Percentiles rank a stretch among this genome's conserved stretches.
Evolutionary conservation across 2,113 vertebrate genomes (phyloP).

Genomic region (Galeopterus variegatus): DNA sequence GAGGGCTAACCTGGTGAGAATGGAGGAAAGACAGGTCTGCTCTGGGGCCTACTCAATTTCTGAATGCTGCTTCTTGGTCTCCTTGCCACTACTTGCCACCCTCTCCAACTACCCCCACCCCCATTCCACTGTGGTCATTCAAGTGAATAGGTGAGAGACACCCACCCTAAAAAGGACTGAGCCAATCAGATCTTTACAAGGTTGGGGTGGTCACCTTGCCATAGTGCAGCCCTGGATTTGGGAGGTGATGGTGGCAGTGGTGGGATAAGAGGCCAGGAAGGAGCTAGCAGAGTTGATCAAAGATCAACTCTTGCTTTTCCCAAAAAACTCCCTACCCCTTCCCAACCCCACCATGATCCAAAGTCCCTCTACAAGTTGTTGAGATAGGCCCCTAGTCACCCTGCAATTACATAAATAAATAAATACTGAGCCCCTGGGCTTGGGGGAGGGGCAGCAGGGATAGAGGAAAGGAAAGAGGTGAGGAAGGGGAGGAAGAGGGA

Average conservation of each 20-base stretch:
- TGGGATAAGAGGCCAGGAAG: slow-evolving; percentile 48
- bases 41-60: slow-evolving; percentile 23
- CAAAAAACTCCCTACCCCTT: slow-evolving; percentile 5
- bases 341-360: slow-evolving; percentile 26
- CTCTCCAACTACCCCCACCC: not conserved
- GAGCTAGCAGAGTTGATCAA: not conserved
- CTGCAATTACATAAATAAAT: slow-evolving; percentile 84
- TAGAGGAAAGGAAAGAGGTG: not conserved
- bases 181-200: slow-evolving; percentile 3
- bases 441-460: slow-evolving; percentile 56
- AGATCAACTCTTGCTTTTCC: not conserved
- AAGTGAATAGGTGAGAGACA: not conserved
- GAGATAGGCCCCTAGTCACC: slow-evolving; percentile 76
- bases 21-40: slow-evolving; percentile 43
- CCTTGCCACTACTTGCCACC: slow-evolving; percentile 17
- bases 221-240: slow-evolving; percentile 31
- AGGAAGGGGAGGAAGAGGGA: not conserved
- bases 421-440: slow-evolving; percentile 83
- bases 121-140: not conserved
- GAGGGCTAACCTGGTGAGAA: slow-evolving; percentile 9
- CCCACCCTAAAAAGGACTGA: not conserved
- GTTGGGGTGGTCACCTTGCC: not conserved
- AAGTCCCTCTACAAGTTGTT: slow-evolving; percentile 36
- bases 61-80: not conserved
- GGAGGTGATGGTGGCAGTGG: slow-evolving; percentile 24